These are phyloP conservation scores for Watsonalla binaria DNA, from an alignment of 2,888 invertebrate species.

Conservation along the genomic window DNA sequence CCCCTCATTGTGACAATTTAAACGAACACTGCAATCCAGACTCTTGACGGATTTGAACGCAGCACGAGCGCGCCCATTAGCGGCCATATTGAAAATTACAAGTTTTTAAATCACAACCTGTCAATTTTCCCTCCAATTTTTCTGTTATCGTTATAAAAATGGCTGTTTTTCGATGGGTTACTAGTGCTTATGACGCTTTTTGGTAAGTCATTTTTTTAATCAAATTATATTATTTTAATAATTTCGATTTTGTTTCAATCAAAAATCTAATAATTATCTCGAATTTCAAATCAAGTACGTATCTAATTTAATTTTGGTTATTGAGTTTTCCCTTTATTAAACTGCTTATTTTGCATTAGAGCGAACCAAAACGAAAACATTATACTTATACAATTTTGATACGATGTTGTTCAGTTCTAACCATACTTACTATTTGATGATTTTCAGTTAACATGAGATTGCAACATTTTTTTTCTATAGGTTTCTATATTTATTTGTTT, in stretches of 20 bases:
- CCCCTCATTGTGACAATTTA: conserved; percentile 48
- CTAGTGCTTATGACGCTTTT: conserved; percentile 38
- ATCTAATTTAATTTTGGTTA: too few relatives aligned
- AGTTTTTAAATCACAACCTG: conserved; percentile 2
- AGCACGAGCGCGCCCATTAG: conserved; percentile 21
- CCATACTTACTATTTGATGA: too few relatives aligned
- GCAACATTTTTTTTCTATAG: too few relatives aligned
- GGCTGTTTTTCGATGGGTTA: conserved; percentile 37
- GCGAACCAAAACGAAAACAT: too few relatives aligned
- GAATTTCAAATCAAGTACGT: too few relatives aligned
- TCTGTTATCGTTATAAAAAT: conserved; percentile 28
- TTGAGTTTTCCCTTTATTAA: background rate
- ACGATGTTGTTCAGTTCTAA: too few relatives aligned
- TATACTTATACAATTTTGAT: too few relatives aligned
- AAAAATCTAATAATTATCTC: too few relatives aligned
- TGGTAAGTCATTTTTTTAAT: conserved; percentile 48
- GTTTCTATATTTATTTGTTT: too few relatives aligned
- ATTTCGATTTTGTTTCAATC: too few relatives aligned
- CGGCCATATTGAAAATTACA: background rate
- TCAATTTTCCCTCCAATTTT: background rate
- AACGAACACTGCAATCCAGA: conserved; percentile 43
- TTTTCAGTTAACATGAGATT: too few relatives aligned
- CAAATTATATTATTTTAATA: background rate
- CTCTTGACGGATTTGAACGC: conserved; percentile 44
- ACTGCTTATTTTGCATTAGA: too few relatives aligned